Evolutionary conservation across 2,888 invertebrate species (phyloP), one percentile per base, ranked within the genome.

Genomic region (Clistopyga incitator): DNA sequence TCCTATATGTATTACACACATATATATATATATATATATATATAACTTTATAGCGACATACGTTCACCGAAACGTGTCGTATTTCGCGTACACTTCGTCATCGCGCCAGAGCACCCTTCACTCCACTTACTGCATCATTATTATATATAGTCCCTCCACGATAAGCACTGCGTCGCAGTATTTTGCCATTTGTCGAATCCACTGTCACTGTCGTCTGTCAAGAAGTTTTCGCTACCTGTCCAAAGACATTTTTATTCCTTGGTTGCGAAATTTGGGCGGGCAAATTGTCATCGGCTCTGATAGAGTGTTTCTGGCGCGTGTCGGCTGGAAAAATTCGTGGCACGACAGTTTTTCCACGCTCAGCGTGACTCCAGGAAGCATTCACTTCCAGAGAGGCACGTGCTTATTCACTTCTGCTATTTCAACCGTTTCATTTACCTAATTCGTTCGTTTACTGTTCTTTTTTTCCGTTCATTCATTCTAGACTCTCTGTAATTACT

Each of bases 11-110:
- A 25, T 29, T n/a, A n/a, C n/a, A n/a, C n/a, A 50, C 18, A 29
- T 54, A 45, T 29, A 71, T 45, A 45, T 18, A n/a, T 61, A 34
- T 20, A 47, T 15, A 6, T 65, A 64, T 65, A 29, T 15, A 18
- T 56, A 11, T 64, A 64, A 61, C 47, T 61, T 47, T 18, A 20
- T 45, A 20, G 68, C 59, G 59, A 77, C 34, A n/a, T 56, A 68
- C 54, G 34, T 8, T 68, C 64, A 34, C 65, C 75, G 71, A 54
- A 71, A 75, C 77, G 64, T 78, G 79, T 76, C 72, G 78, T 84
- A 81, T 79, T 79, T 84, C 81, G 76, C 64, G 78, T 81, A 71
- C 59, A 50, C 68, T 67, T 76, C 78, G 71, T 78, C 78, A 81
- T 76, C 54, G 76, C 20, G 1, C 34, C n/a, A 4, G 20, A 70